Conservation (phyloP, 2,113 vertebrate species). For the Halcyon senegalensis region DNA sequence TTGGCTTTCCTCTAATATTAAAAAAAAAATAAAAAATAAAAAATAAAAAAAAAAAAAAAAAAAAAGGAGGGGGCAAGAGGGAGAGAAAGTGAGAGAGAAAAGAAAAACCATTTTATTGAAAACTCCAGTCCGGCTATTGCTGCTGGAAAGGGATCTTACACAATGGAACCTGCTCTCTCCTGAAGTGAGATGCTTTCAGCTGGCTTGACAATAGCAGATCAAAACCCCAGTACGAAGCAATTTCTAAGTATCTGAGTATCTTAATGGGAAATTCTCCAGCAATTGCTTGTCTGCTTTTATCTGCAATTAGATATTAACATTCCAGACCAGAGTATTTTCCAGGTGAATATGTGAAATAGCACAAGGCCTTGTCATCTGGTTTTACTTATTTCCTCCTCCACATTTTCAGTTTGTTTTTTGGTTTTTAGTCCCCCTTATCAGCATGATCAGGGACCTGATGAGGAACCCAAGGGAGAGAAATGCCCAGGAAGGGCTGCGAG, state of each 20-base stretch:
- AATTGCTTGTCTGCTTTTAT: conserved; percentile 54
- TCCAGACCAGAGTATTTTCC: conserved; percentile 19
- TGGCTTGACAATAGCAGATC: conserved; percentile 43
- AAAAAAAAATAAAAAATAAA: neutral
- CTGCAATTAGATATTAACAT: conserved; percentile 64
- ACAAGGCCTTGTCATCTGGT: neutral
- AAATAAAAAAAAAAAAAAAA: neutral
- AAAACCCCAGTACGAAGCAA: neutral
- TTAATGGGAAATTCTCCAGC: conserved; percentile 70
- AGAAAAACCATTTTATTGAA: neutral
- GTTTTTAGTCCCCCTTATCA: neutral
- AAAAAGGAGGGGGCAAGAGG: accelerated
- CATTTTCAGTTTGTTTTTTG: neutral
- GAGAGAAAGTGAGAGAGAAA: neutral
- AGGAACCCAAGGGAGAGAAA: conserved; percentile 27
- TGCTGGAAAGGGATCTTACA: neutral
- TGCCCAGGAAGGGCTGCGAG: neutral
- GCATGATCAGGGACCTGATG: conserved; percentile 35
- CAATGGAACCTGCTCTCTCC: neutral
- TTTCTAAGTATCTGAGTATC: conserved; percentile 61
- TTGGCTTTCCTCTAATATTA: neutral
- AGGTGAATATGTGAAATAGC: conserved; percentile 20
- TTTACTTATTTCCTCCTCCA: neutral
- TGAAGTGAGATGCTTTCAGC: neutral
- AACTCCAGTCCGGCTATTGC: neutral